Percentiles rank a stretch among this genome's conserved stretches.
Conservation (phyloP, 2,113 vertebrate genomes). For the Chloroceryle aenea region DNA sequence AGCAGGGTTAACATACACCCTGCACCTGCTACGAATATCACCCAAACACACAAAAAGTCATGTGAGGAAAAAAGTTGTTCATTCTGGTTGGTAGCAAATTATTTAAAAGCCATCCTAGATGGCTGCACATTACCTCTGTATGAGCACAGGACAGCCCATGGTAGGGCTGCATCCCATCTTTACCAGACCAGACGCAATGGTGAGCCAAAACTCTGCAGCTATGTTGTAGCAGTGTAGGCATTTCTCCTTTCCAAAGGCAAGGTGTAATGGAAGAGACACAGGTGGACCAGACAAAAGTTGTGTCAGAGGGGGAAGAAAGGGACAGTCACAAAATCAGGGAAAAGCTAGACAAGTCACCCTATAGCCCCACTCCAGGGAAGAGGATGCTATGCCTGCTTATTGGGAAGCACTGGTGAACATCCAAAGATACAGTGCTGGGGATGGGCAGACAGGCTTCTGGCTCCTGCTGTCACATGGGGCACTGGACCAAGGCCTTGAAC, state of each 20-base stretch:
- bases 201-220: background rate
- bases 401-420: background rate
- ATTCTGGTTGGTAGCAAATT: background rate
- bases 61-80: background rate
- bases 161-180: background rate
- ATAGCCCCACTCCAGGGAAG: background rate
- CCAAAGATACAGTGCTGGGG: accelerated
- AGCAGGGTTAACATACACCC: accelerated
- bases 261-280: background rate
- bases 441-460: background rate
- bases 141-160: background rate
- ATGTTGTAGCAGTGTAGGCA: background rate
- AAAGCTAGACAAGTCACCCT: background rate
- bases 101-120: background rate
- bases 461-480: background rate
- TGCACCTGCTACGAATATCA: background rate
- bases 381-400: background rate
- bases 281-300: background rate
- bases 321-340: background rate
- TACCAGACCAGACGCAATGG: accelerated
- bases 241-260: background rate
- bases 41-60: background rate
- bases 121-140: accelerated
- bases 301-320: background rate
- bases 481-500: background rate